Evolutionary conservation across 2,113 vertebrate species (phyloP).

Genomic region (Cheilinus undulatus): DNA sequence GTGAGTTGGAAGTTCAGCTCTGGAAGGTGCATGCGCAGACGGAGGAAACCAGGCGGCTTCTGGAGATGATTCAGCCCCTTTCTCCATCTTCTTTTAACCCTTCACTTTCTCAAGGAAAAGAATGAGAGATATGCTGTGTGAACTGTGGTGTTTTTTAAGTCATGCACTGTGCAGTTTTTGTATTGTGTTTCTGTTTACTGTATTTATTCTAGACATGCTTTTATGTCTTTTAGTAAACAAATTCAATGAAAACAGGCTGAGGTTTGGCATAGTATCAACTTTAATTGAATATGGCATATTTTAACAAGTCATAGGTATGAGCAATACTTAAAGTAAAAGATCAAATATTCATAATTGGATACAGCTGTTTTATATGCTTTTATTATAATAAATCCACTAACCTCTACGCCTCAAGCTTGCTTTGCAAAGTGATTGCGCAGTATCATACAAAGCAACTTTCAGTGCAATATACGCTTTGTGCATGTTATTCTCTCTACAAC

Average conservation of each 20-base stretch:
- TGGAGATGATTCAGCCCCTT: slow-evolving; percentile 50
- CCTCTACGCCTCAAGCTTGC: slow-evolving; percentile 35
- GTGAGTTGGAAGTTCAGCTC: slow-evolving; percentile 57
- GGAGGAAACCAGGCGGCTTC: slow-evolving; percentile 59
- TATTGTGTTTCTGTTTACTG: background rate
- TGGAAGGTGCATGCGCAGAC: slow-evolving; percentile 52
- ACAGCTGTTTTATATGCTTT: slow-evolving; percentile 55
- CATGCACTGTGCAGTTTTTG: slow-evolving; percentile 9
- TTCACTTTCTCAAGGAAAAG: background rate
- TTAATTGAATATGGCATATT: slow-evolving; percentile 62
- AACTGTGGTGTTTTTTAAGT: background rate
- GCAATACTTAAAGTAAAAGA: slow-evolving; percentile 54
- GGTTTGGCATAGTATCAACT: slow-evolving; percentile 51
- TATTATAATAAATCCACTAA: slow-evolving; percentile 60
- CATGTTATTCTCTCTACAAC: slow-evolving; percentile 44
- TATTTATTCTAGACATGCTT: slow-evolving; percentile 11
- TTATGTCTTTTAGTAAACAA: slow-evolving; percentile 18
- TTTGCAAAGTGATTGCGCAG: slow-evolving; percentile 49
- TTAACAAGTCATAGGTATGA: slow-evolving; percentile 46
- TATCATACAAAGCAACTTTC: slow-evolving; percentile 49
- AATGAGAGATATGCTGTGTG: background rate
- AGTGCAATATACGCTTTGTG: slow-evolving; percentile 60
- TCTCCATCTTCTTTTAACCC: slow-evolving; percentile 18
- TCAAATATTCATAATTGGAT: slow-evolving; percentile 52
- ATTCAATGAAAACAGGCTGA: slow-evolving; percentile 34